These are phyloP conservation scores for Drosophila obscura DNA, from an alignment of 1,140 invertebrate genomes.

Conservation along the genomic window DNA sequence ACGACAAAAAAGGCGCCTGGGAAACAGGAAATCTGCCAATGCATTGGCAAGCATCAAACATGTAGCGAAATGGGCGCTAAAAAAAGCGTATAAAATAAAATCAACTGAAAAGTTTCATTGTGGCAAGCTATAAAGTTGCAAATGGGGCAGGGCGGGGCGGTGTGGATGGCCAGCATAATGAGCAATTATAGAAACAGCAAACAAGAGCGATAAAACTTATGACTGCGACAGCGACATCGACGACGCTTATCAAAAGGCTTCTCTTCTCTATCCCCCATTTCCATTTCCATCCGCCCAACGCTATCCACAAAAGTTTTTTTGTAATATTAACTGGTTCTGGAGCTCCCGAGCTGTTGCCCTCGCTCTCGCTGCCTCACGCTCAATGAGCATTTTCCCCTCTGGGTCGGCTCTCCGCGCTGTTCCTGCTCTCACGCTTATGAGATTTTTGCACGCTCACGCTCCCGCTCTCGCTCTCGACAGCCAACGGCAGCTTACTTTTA, in stretches of 20 bases:
- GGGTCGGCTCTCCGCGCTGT: too few species aligned
- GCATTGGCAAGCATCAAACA: conserved; percentile 72
- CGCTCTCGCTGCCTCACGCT: too few species aligned
- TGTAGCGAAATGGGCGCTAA: conserved; percentile 11
- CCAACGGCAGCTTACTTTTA: too few species aligned
- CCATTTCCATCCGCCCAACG: conserved; percentile 27
- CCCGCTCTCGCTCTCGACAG: too few species aligned
- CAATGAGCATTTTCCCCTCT: too few species aligned
- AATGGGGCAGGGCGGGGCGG: conserved; percentile 21
- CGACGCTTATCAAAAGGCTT: conserved; percentile 71
- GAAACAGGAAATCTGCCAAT: conserved; percentile 71
- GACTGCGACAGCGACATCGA: conserved; percentile 43
- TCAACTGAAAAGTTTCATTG: conserved; percentile 70
- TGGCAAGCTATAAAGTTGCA: conserved; percentile 76
- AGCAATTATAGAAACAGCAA: conserved; percentile 49
- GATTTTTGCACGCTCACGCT: too few species aligned
- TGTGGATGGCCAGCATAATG: conserved; percentile 54
- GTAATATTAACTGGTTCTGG: conserved; percentile 36
- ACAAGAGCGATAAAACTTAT: conserved; percentile 71
- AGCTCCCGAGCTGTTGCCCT: too few species aligned
- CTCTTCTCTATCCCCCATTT: conserved; percentile 8
- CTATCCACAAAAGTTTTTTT: conserved; percentile 30
- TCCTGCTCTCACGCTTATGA: too few species aligned
- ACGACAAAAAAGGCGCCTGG: conserved; percentile 28
- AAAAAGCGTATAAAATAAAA: conserved; percentile 41